A percentile compares a stretch with the other conserved stretches of the same genome.
Evolutionary conservation across 1,140 invertebrate species (phyloP).

Genomic region (Eumaeus atala): DNA sequence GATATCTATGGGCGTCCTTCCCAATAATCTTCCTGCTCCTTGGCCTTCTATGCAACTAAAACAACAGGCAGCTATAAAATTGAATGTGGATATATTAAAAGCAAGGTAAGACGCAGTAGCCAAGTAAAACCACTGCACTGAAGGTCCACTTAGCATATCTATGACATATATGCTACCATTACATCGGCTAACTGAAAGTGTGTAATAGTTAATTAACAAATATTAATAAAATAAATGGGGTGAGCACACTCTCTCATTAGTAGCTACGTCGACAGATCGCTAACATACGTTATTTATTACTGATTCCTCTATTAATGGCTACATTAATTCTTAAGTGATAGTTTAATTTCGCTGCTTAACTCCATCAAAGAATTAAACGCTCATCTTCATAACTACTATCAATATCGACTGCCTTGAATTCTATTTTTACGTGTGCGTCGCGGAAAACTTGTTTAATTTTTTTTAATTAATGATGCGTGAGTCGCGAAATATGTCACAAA

Average conservation of each 20-base stretch:
- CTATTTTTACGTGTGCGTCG: not conserved
- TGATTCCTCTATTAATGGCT: conserved; percentile 4
- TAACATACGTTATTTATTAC: conserved; percentile 6
- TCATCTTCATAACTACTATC: not conserved
- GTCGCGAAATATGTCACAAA: too few species aligned
- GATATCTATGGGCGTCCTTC: too few species aligned
- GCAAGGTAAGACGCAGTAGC: too few species aligned
- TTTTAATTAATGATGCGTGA: not conserved
- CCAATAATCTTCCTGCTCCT: too few species aligned
- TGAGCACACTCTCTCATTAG: not conserved
- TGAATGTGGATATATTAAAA: too few species aligned
- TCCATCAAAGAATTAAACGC: too few species aligned
- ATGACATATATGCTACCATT: too few species aligned
- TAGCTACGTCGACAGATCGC: not conserved
- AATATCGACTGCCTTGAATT: not conserved
- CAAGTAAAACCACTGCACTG: too few species aligned
- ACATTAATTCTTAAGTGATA: conserved; percentile 1
- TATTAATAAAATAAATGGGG: conserved; percentile 1
- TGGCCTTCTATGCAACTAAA: too few species aligned
- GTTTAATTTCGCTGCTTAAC: conserved; percentile 1
- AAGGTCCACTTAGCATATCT: too few species aligned
- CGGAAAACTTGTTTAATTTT: conserved; percentile 4
- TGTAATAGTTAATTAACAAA: not conserved
- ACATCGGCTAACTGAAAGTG: too few species aligned
- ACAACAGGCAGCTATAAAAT: too few species aligned